phyloP scores from a whole-genome alignment of 1,140 invertebrate species.

The Brachystomella parvula region DNA sequence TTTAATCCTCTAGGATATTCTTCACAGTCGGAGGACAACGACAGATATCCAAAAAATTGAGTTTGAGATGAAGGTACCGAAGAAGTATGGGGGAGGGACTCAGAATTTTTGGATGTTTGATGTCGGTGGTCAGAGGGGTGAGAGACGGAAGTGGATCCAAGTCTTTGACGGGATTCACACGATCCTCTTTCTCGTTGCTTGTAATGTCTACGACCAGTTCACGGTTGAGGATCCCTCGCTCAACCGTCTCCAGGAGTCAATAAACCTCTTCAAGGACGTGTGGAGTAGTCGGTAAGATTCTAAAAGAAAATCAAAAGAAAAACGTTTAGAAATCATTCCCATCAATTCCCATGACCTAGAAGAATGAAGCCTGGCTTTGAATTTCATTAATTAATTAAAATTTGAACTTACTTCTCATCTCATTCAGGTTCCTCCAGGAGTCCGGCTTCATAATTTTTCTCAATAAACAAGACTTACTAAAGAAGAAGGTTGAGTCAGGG shows the following conservation, averaged over 20 bases:
- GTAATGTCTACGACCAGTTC: slow-evolving; percentile 67
- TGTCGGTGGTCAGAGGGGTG: slow-evolving; percentile 71
- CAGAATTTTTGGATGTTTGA: slow-evolving; percentile 69
- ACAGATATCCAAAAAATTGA: slow-evolving; percentile 64
- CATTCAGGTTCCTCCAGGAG: slow-evolving; percentile 59
- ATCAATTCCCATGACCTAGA: not conserved
- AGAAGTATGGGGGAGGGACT: slow-evolving; percentile 55
- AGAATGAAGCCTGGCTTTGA: too few relatives aligned
- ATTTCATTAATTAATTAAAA: too few relatives aligned
- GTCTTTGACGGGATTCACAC: slow-evolving; percentile 73
- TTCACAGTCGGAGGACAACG: slow-evolving; percentile 60
- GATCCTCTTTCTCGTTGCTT: slow-evolving; percentile 67
- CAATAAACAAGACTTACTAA: slow-evolving; percentile 71
- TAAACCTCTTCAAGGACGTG: slow-evolving; percentile 63
- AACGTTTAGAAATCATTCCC: not conserved
- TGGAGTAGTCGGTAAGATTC: slow-evolving; percentile 61
- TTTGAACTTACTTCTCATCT: too few relatives aligned
- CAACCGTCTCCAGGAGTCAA: slow-evolving; percentile 62
- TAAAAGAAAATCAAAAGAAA: too few relatives aligned
- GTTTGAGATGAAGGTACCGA: slow-evolving; percentile 60
- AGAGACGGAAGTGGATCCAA: slow-evolving; percentile 76
- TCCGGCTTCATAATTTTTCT: slow-evolving; percentile 70
- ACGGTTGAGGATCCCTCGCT: slow-evolving; percentile 60
- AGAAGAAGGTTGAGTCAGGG: slow-evolving; percentile 60
- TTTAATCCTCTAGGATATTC: too few relatives aligned